These are phyloP conservation scores for Micrasema minimum DNA, from an alignment of 1,140 invertebrate genomes.

Conservation along the genomic window DNA sequence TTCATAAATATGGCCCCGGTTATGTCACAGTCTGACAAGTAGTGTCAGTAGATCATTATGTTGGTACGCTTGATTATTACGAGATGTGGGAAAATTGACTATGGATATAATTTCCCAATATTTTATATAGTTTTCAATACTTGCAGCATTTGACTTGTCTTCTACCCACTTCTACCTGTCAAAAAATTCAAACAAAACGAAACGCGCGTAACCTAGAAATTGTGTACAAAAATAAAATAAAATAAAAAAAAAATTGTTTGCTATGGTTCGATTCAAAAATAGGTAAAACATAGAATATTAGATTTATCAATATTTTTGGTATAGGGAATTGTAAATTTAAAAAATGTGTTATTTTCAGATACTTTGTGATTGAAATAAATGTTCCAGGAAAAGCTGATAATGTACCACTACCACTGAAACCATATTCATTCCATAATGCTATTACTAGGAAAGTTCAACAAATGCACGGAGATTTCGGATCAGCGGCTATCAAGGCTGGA, in stretches of 20 bases:
- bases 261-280: conserved; percentile 46
- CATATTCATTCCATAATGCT: conserved; percentile 68
- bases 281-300: too few species aligned
- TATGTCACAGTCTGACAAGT: conserved; percentile 37
- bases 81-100: not conserved
- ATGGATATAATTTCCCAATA: conserved; percentile 6
- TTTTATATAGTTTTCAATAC: not conserved
- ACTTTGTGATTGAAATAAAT: conserved; percentile 72
- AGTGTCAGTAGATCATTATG: conserved; percentile 1
- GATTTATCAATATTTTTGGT: too few species aligned
- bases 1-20: conserved; percentile 31
- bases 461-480: conserved; percentile 78
- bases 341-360: conserved; percentile 69
- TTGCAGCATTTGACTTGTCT: too few species aligned
- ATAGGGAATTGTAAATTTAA: too few species aligned
- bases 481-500: conserved; percentile 73
- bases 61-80: not conserved
- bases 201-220: too few species aligned
- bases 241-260: too few species aligned
- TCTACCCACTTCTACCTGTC: too few species aligned
- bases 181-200: too few species aligned
- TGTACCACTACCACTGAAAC: conserved; percentile 69
- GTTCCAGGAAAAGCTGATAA: conserved; percentile 59
- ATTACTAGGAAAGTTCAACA: conserved; percentile 73
- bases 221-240: too few species aligned